phyloP scores from a whole-genome alignment of 2,797 vertebrate genomes.

The Pantherophis vulpinus region DNA sequence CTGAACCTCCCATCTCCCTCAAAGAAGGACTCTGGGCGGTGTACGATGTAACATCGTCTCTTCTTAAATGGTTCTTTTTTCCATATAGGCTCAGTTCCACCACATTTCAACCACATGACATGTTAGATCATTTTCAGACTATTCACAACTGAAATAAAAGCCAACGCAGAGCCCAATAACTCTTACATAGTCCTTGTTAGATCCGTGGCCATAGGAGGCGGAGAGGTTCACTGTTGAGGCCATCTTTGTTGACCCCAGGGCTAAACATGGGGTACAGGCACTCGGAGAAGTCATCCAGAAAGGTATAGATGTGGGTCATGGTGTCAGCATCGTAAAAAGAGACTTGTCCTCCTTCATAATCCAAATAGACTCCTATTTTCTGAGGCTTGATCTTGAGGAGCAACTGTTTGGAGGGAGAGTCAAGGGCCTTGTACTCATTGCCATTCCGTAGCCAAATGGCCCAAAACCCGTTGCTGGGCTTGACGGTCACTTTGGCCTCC shows the following conservation, averaged over 20 bases:
- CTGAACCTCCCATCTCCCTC: neutral
- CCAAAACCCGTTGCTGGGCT: slow-evolving; percentile 77
- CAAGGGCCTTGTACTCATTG: slow-evolving; percentile 72
- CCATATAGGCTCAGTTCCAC: neutral
- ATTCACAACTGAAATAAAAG: neutral
- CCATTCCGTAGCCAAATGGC: slow-evolving; percentile 68
- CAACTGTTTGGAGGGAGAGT: slow-evolving; percentile 62
- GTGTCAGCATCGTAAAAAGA: slow-evolving; percentile 73
- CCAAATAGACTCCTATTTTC: slow-evolving; percentile 70
- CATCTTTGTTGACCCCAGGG: slow-evolving; percentile 77
- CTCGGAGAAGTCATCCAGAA: slow-evolving; percentile 71
- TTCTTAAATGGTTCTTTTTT: neutral
- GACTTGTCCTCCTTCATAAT: slow-evolving; percentile 66
- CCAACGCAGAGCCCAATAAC: neutral
- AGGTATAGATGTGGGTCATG: slow-evolving; percentile 75
- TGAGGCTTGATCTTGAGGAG: slow-evolving; percentile 61
- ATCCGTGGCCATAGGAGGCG: neutral
- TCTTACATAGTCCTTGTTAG: neutral
- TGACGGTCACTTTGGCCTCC: slow-evolving; percentile 71
- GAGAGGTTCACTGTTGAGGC: slow-evolving; percentile 73
- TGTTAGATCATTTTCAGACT: neutral
- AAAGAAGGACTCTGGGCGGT: neutral
- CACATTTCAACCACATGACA: neutral
- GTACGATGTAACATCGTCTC: neutral
- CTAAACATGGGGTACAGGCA: slow-evolving; percentile 77